A percentile compares a stretch with the other conserved stretches of the same genome.
Evolutionary conservation across 2,797 vertebrate genomes (phyloP).

Genomic region (Delichon dasypus): DNA sequence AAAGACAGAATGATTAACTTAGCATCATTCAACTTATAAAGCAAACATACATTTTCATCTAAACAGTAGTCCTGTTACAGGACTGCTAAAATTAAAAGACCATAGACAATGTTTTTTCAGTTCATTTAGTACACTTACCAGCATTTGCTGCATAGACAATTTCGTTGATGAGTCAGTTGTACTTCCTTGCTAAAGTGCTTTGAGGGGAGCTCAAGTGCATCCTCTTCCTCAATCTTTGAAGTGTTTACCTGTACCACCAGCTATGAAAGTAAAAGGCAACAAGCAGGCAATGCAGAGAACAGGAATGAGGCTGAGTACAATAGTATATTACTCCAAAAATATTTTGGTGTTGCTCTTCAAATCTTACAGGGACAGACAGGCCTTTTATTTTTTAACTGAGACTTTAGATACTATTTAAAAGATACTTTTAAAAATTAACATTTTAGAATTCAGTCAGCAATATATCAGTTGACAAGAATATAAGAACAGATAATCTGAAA

Average conservation of each 20-base stretch:
- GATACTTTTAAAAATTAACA: not conserved
- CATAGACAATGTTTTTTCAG: not conserved
- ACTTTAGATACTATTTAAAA: not conserved
- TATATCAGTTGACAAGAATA: not conserved
- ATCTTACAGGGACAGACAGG: not conserved
- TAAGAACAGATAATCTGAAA: slow-evolving; percentile 4
- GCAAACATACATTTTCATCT: slow-evolving; percentile 6
- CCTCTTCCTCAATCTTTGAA: slow-evolving; percentile 68
- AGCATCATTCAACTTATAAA: not conserved
- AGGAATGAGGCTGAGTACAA: slow-evolving; percentile 41
- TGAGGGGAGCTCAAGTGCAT: slow-evolving; percentile 60
- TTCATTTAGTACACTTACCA: slow-evolving; percentile 61
- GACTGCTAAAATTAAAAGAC: slow-evolving; percentile 6
- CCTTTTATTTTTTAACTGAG: not conserved
- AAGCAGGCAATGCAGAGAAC: slow-evolving; percentile 61
- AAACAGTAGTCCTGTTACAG: not conserved
- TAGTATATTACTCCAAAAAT: not conserved
- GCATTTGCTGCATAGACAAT: slow-evolving; percentile 59
- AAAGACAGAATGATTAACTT: not conserved
- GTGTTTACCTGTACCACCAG: slow-evolving; percentile 62
- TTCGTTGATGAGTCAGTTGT: slow-evolving; percentile 59
- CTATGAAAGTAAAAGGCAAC: slow-evolving; percentile 66
- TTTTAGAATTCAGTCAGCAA: not conserved
- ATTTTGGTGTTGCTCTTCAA: not conserved
- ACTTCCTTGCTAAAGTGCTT: slow-evolving; percentile 65